phyloP scores from a whole-genome alignment of 2,797 vertebrate species.

The Dendrocincla fuliginosa region DNA sequence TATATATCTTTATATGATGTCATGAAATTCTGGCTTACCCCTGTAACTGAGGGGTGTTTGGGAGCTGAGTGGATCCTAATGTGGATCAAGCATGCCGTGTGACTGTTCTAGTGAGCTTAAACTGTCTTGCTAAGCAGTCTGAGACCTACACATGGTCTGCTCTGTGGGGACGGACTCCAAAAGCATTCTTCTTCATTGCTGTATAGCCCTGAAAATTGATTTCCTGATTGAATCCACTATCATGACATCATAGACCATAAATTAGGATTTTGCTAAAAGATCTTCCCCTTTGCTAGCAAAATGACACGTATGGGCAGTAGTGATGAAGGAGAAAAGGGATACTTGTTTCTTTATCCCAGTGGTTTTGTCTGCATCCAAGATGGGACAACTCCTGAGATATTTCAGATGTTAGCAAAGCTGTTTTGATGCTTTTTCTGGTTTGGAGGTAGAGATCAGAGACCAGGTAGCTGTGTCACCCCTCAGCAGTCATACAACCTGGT shows the following conservation, averaged over 20 bases:
- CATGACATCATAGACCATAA: neutral
- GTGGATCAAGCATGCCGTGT: neutral
- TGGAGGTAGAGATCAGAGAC: neutral
- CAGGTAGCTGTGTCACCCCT: neutral
- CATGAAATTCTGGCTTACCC: neutral
- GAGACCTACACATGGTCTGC: neutral
- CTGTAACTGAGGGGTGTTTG: neutral
- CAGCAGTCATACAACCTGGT: accelerated
- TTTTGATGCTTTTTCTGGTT: neutral
- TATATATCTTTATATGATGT: neutral
- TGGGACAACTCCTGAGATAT: neutral
- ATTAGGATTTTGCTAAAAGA: neutral
- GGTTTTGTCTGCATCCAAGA: neutral
- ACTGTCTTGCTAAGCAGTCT: neutral
- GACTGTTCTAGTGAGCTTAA: neutral
- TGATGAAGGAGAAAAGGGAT: neutral
- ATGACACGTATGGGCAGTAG: neutral
- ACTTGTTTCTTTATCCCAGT: neutral
- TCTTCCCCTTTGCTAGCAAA: neutral
- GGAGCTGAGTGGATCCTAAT: neutral
- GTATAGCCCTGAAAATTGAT: neutral
- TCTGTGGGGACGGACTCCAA: neutral
- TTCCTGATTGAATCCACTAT: neutral
- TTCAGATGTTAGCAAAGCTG: neutral
- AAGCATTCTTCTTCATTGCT: accelerated